Base-by-base conservation (phyloP, 2,888 invertebrate species). In the Philhelius pedissequus region DNA sequence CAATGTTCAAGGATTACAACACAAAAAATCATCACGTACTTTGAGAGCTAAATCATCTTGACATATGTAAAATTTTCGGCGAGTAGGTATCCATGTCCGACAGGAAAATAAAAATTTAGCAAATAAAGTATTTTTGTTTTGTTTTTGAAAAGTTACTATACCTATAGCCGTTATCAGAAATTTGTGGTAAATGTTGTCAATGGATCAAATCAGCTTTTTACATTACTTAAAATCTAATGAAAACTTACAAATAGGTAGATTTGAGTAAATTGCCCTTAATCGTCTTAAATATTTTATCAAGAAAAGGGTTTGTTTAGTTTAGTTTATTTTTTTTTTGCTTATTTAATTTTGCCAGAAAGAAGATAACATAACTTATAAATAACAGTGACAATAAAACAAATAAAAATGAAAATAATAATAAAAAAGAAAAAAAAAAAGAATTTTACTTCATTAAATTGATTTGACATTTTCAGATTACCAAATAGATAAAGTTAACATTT, bases 31-130 rank as follows among this genome's bases (percentile, higher is more conserved):
- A 13, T 80, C 40, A 68, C 60, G 62, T 75, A 35, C 68, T 58
- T 76, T 84, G 84, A 80, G 80, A 76, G 80, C 84, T 75, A 62
- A 80, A 84, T 84, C 84, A 76, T 71, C 64, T 68, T 60, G 58
- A 74, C 64, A 40, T 52, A n/a, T 58, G 30, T 20, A 7, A 3
- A 0, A 50, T 81, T 45, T 25, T n/a, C 66, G 50, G 20, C 25
- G 15, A 25, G 11, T 15, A 27, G 11, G 25, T 4, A 35, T 11
- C 71, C 60, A 32, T 62, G 54, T 40, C 32, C 13, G 7, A 27
- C 43, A 58, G 20, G 56, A 62, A 52, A 13, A 30, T 70, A 22
- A 13, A 40, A 45, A 2, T 45, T 30, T 32, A 1, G n/a, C 13
- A n/a, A 22, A 15, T 30, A 56, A 56, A 38, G 40, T 22, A 40